Percentiles rank a stretch among this genome's conserved stretches.
These are phyloP conservation scores for Noctua comes DNA, from an alignment of 2,888 invertebrate genomes.

Conservation along the genomic window DNA sequence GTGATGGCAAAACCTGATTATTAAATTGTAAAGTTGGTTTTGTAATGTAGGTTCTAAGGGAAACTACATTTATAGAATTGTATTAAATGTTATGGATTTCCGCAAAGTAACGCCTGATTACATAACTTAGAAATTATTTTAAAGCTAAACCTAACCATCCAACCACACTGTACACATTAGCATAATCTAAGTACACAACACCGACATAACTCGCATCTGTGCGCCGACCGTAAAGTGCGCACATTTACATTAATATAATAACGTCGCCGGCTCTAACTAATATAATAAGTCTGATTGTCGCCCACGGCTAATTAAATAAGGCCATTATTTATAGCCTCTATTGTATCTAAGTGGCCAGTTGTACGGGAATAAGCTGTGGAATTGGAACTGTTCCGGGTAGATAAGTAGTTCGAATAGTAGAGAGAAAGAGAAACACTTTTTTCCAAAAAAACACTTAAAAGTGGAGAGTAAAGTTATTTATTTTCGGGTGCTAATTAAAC, in stretches of 20 bases:
- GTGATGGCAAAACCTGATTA: background rate
- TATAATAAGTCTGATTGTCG: slow-evolving; percentile 48
- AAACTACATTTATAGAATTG: background rate
- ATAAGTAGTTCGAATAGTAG: too few species aligned
- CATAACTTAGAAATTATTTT: background rate
- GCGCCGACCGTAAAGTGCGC: slow-evolving; percentile 4
- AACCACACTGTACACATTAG: background rate
- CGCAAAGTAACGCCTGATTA: background rate
- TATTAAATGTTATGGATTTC: background rate
- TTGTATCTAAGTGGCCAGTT: slow-evolving; percentile 17
- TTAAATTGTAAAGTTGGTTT: background rate
- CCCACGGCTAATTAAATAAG: slow-evolving; percentile 52
- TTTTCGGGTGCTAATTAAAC: too few species aligned
- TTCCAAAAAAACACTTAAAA: too few species aligned
- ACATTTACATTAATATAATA: slow-evolving; percentile 45
- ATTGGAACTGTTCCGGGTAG: too few species aligned
- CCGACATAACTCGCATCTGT: slow-evolving; percentile 2
- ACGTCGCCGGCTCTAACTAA: slow-evolving; percentile 47
- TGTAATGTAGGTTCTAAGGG: background rate
- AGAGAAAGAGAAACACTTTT: too few species aligned
- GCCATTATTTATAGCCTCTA: slow-evolving; percentile 38
- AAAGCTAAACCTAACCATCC: too few species aligned
- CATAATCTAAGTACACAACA: slow-evolving; percentile 17
- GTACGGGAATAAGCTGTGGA: background rate
- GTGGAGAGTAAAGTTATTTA: too few species aligned